phyloP scores from a whole-genome alignment of 2,888 invertebrate genomes.

The Coelopa pilipes region DNA sequence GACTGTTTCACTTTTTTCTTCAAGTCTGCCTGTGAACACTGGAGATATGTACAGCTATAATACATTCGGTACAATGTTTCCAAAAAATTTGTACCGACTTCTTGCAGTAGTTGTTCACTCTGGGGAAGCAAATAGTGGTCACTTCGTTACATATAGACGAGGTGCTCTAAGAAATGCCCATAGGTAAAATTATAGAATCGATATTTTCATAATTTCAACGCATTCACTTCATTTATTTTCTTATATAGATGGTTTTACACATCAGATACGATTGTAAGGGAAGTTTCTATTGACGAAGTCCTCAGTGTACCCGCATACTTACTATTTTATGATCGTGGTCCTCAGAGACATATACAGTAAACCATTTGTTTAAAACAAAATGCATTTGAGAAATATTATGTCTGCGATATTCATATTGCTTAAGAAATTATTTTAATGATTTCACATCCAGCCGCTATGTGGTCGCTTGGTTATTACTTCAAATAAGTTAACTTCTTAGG shows the following conservation, averaged over 20 bases:
- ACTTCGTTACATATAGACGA: slow-evolving; percentile 93
- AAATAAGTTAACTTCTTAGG: too few relatives aligned
- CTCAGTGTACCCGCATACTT: slow-evolving; percentile 88
- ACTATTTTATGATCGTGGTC: slow-evolving; percentile 84
- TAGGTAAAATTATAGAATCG: slow-evolving; percentile 52
- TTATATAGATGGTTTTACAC: slow-evolving; percentile 82
- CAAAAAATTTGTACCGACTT: slow-evolving; percentile 79
- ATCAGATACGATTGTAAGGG: slow-evolving; percentile 86
- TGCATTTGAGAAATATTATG: not conserved
- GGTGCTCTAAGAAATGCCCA: slow-evolving; percentile 69
- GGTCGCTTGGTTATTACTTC: too few relatives aligned
- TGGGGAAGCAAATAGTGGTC: slow-evolving; percentile 90
- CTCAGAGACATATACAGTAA: slow-evolving; percentile 53
- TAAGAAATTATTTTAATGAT: not conserved
- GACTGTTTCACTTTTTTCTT: slow-evolving; percentile 65
- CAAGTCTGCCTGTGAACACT: slow-evolving; percentile 63
- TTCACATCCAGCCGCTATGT: too few relatives aligned
- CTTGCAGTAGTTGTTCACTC: slow-evolving; percentile 90
- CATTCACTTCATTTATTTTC: slow-evolving; percentile 32
- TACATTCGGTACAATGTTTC: slow-evolving; percentile 64
- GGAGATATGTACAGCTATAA: slow-evolving; percentile 56
- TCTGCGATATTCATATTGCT: not conserved
- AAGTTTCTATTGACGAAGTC: slow-evolving; percentile 83
- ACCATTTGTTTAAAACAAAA: not conserved
- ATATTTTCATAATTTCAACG: not conserved